These are phyloP conservation scores for Nesoenas mayeri DNA, from an alignment of 2,113 vertebrate species.

Conservation along the genomic window DNA sequence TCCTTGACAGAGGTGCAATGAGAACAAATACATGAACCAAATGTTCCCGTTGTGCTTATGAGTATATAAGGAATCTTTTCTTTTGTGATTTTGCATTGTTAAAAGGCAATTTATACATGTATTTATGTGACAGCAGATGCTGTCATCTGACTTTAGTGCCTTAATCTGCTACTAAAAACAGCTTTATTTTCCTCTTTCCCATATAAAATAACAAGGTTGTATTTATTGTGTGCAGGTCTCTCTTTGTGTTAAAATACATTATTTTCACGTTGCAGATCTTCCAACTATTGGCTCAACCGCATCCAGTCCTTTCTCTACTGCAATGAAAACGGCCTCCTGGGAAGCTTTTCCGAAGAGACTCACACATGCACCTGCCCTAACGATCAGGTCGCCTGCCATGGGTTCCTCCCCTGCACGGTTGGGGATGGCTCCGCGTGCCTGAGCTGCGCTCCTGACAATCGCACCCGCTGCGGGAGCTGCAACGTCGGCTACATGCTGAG, in stretches of 20 bases:
- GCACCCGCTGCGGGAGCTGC: slow-evolving; percentile 92
- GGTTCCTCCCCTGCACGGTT: slow-evolving; percentile 82
- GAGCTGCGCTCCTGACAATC: slow-evolving; percentile 88
- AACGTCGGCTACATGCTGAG: slow-evolving; percentile 87
- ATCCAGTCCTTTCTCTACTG: slow-evolving; percentile 96
- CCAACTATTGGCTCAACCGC: slow-evolving; percentile 90
- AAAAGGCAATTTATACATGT: not conserved
- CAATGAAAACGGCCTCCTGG: slow-evolving; percentile 93
- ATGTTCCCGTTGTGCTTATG: not conserved
- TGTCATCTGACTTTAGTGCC: not conserved
- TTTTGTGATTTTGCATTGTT: not conserved
- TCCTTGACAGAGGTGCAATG: not conserved
- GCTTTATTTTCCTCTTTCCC: not conserved
- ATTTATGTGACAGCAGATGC: not conserved
- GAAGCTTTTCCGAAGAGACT: slow-evolving; percentile 91
- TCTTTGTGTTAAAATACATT: not conserved
- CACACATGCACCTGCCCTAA: slow-evolving; percentile 90
- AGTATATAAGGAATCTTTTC: not conserved
- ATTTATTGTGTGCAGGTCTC: not conserved
- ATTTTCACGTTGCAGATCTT: slow-evolving; percentile 76
- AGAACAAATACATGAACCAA: not conserved
- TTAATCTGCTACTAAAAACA: not conserved
- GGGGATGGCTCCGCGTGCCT: slow-evolving; percentile 86
- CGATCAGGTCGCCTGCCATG: slow-evolving; percentile 86
- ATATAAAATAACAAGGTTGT: not conserved